Conservation (phyloP, 2,888 invertebrate genomes). For the Ophion slaviceki region DNA sequence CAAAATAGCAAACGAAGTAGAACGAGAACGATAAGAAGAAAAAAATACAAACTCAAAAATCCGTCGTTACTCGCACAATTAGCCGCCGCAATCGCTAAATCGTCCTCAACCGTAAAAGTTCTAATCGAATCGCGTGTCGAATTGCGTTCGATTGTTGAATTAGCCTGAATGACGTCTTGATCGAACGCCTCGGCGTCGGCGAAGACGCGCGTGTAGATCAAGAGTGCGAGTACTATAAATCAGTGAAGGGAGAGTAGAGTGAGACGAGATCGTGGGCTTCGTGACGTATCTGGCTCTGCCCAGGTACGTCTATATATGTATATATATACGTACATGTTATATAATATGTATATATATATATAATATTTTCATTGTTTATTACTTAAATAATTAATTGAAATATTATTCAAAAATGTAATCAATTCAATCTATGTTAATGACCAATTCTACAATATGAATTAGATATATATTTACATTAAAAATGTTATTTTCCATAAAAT, state of each 20-base stretch:
- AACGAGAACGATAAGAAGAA: too few relatives aligned
- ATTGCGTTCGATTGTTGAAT: constrained; percentile 56
- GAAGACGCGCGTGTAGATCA: background rate
- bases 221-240: constrained; percentile 17
- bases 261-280: constrained; percentile 17
- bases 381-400: too few relatives aligned
- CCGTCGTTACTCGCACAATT: too few relatives aligned
- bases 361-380: too few relatives aligned
- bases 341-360: too few relatives aligned
- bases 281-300: constrained; percentile 33
- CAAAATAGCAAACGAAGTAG: too few relatives aligned
- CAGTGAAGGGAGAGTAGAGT: constrained; percentile 25
- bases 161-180: constrained; percentile 59
- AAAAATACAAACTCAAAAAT: too few relatives aligned
- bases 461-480: background rate
- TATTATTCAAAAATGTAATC: too few relatives aligned
- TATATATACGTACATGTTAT: too few relatives aligned
- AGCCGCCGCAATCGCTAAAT: too few relatives aligned
- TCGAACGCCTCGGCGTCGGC: constrained; percentile 44
- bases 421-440: too few relatives aligned
- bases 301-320: background rate
- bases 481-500: too few relatives aligned
- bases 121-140: constrained; percentile 57
- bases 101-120: constrained; percentile 15
- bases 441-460: constrained; percentile 3